Percentiles rank a stretch among this genome's conserved stretches.
Evolutionary conservation across 1,140 invertebrate genomes (phyloP).

Genomic region (Pseudomyrmex dendroicus): DNA sequence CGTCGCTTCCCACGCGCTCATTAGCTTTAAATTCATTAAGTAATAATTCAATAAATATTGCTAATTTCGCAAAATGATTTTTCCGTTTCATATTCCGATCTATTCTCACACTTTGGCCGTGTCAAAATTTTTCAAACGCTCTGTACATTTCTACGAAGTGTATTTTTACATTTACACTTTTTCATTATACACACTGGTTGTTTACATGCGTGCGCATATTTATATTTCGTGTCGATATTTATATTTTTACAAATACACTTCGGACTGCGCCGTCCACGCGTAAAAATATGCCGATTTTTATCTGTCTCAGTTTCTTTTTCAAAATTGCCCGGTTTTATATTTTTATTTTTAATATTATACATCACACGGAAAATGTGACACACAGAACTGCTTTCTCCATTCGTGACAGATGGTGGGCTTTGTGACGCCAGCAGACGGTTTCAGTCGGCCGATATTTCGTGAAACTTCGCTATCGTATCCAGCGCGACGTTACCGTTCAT

Average conservation of each 20-base stretch:
- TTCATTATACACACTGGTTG: background rate
- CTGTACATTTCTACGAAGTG: background rate
- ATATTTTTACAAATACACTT: background rate
- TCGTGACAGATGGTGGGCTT: slow-evolving; percentile 45
- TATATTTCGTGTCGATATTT: slow-evolving; percentile 15
- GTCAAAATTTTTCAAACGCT: too few species aligned
- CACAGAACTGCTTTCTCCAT: background rate
- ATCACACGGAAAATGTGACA: background rate
- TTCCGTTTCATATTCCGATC: too few species aligned
- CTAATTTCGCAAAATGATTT: too few species aligned
- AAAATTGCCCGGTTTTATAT: slow-evolving; percentile 3
- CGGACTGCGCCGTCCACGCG: background rate
- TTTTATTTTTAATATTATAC: slow-evolving; percentile 36
- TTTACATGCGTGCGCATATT: background rate
- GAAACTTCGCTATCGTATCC: slow-evolving; percentile 38
- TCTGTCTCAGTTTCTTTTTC: background rate
- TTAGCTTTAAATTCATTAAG: too few species aligned
- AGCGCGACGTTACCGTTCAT: slow-evolving; percentile 43
- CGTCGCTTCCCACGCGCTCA: too few species aligned
- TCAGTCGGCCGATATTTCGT: slow-evolving; percentile 41
- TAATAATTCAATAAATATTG: too few species aligned
- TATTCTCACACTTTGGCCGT: too few species aligned
- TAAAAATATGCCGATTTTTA: slow-evolving; percentile 14
- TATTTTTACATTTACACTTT: slow-evolving; percentile 16
- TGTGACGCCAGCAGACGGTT: slow-evolving; percentile 33